phyloP scores from a whole-genome alignment of 2,797 vertebrate genomes.

The Masticophis lateralis region DNA sequence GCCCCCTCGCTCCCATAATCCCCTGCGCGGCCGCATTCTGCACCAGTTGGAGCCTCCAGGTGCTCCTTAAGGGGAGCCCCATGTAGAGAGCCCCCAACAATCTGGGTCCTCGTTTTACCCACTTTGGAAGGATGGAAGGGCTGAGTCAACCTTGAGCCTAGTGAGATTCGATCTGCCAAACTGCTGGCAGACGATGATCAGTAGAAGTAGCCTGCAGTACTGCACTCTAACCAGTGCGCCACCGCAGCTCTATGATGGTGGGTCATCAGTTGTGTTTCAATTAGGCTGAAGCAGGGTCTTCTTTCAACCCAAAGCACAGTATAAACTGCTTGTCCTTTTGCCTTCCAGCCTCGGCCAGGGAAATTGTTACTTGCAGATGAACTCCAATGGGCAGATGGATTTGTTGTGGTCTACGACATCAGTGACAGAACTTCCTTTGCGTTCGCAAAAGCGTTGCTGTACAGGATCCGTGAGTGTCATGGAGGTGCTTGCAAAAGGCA shows the following conservation, averaged over 20 bases:
- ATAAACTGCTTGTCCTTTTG: background rate
- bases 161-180: too few relatives aligned
- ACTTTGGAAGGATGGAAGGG: too few relatives aligned
- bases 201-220: too few relatives aligned
- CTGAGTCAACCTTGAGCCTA: too few relatives aligned
- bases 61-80: too few relatives aligned
- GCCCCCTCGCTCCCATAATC: too few relatives aligned
- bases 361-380: conserved; percentile 75
- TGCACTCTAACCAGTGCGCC: too few relatives aligned
- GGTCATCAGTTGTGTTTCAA: background rate
- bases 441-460: conserved; percentile 80
- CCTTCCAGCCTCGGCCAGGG: conserved; percentile 70
- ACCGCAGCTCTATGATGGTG: background rate
- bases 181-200: too few relatives aligned
- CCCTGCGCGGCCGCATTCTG: too few relatives aligned
- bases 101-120: too few relatives aligned
- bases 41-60: too few relatives aligned
- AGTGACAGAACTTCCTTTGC: conserved; percentile 82
- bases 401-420: conserved; percentile 87
- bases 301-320: background rate
- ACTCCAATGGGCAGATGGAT: conserved; percentile 85
- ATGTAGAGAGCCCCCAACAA: too few relatives aligned
- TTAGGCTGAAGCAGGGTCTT: background rate
- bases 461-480: conserved; percentile 78
- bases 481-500: conserved; percentile 78